Base-by-base conservation (phyloP, 2,888 invertebrate species). In the Hyposoter didymator region DNA sequence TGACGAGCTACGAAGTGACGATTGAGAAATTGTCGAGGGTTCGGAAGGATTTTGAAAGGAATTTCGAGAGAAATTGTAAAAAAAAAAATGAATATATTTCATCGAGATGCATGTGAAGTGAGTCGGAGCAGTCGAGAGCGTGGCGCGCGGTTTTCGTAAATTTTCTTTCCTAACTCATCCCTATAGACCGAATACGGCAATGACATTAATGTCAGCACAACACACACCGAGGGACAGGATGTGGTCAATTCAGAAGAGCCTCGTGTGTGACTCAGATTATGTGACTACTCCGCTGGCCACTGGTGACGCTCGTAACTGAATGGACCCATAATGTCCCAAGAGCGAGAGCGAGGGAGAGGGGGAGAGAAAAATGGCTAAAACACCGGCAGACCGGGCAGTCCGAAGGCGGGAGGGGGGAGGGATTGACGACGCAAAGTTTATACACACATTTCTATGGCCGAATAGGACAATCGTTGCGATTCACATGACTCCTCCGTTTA, bases 161-260 rank as follows among this genome's bases (percentile, higher is more conserved):
- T 84, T 82, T 87, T 84, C 87, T 87, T 90, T 87, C 86, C 89
- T 88, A 88, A 87, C 80, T 81, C 39, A 39, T 39, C 84, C 84
- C 67, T 84, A 5, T 28, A 82, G 66, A 81, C 81, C 72, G 83
- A 87, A 87, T 88, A 89, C 88, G 89, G 82, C 89, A 92, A 91
- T 92, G 91, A 91, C 90, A 91, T 91, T 92, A 92, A 92, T 92
- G 88, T 90, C 81, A 90, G 90, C 89, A 90, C 88, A 91, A 90
- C 89, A 91, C 81, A 75, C 79, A 85, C 64, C 88, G 90, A 87
- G 89, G 90, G 91, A 90, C 93, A 93, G 93, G 93, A 93, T 92
- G 92, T 91, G 89, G 92, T 91, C 92, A 92, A 93, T 93, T 93
- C 92, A 92, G 91, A 89, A 85, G 85, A 87, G 86, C 85, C 85